Conservation (phyloP, 1,140 invertebrate genomes). For the Papilio glaucus region DNA sequence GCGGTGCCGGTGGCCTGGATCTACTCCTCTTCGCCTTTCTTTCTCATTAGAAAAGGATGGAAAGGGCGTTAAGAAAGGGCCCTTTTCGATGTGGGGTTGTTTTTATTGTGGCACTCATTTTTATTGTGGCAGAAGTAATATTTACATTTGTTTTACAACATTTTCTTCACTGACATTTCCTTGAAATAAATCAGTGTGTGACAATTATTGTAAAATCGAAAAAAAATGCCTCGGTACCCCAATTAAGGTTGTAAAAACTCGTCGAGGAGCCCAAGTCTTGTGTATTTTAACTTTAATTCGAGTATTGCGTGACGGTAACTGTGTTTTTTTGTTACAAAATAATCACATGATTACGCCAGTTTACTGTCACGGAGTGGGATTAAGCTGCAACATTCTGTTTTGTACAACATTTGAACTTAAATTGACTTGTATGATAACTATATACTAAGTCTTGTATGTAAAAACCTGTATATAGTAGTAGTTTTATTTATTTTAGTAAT, state of each 20-base stretch:
- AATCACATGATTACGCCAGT: conserved; percentile 13
- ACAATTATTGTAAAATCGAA: not conserved
- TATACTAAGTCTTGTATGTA: not conserved
- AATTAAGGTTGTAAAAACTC: not conserved
- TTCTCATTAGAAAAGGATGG: too few species aligned
- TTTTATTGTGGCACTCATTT: too few species aligned
- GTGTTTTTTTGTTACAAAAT: not conserved
- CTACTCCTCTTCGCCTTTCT: too few species aligned
- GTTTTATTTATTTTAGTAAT: too few species aligned
- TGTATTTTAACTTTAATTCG: conserved; percentile 18
- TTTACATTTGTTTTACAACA: not conserved
- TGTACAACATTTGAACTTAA: not conserved
- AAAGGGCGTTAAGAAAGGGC: too few species aligned
- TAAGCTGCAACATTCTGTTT: conserved; percentile 14
- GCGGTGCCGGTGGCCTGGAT: too few species aligned
- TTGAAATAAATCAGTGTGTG: not conserved
- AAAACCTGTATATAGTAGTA: too few species aligned
- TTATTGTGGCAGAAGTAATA: not conserved
- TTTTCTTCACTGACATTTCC: not conserved
- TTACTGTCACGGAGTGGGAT: conserved; percentile 23
- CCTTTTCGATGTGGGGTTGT: too few species aligned
- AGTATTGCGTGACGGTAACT: conserved; percentile 8
- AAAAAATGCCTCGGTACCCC: not conserved
- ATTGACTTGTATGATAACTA: not conserved
- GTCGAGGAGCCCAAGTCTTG: not conserved